phyloP scores from a whole-genome alignment of 2,113 vertebrate species.

The Motacilla alba region DNA sequence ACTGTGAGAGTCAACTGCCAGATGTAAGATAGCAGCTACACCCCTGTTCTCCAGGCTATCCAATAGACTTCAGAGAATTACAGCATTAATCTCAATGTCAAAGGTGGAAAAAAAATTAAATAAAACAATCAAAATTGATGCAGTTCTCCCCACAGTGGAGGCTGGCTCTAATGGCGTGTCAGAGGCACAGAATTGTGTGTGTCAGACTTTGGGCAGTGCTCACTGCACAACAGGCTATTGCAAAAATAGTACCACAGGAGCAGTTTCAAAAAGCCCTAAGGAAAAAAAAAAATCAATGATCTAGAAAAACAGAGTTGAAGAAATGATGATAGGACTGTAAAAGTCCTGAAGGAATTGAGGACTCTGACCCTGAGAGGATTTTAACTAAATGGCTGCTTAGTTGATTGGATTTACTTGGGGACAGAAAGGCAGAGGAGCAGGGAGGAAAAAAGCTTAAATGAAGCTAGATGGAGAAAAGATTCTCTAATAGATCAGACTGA shows the following conservation, averaged over 20 bases:
- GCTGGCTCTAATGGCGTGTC: conserved; percentile 4
- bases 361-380: conserved; percentile 62
- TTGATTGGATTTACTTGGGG: conserved; percentile 72
- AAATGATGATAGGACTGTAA: conserved; percentile 42
- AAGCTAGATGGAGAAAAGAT: conserved; percentile 55
- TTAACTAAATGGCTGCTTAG: conserved; percentile 75
- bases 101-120: conserved; percentile 1
- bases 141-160: neutral
- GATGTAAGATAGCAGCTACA: neutral
- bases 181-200: neutral
- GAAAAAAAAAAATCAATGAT: conserved; percentile 34
- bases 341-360: conserved; percentile 59
- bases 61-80: conserved; percentile 3
- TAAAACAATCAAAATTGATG: conserved; percentile 33
- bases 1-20: neutral
- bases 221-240: neutral
- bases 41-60: neutral
- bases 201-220: neutral
- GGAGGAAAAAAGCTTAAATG: conserved; percentile 59
- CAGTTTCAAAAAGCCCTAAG: conserved; percentile 46
- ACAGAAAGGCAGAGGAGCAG: neutral
- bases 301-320: conserved; percentile 54
- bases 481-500: conserved; percentile 26
- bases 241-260: conserved; percentile 15
- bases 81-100: neutral